Evolutionary conservation across 2,113 vertebrate genomes (phyloP).

Genomic region (Pelecanoides urinatrix): DNA sequence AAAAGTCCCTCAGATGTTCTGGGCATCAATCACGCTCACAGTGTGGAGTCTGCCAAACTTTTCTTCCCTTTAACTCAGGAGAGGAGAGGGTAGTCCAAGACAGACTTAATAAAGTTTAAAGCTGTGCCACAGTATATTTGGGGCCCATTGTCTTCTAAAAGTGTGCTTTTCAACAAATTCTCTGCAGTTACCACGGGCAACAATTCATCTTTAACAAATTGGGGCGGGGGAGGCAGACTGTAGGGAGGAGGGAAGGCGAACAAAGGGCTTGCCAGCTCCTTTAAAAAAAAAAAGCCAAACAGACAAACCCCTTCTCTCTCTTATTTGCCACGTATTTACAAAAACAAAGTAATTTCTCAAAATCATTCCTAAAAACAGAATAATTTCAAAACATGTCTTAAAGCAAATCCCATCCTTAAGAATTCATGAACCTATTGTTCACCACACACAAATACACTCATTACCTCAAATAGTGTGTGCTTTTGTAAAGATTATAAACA

Average conservation of each 20-base stretch:
- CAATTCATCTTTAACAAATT: constrained; percentile 58
- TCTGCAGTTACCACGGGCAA: constrained; percentile 67
- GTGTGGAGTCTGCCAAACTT: constrained; percentile 80
- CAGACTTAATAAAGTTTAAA: constrained; percentile 82
- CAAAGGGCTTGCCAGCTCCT: neutral
- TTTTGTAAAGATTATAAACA: neutral
- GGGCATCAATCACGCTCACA: constrained; percentile 86
- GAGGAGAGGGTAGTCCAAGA: constrained; percentile 64
- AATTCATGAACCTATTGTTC: neutral
- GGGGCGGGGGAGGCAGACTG: neutral
- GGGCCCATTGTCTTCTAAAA: constrained; percentile 67
- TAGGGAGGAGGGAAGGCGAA: neutral
- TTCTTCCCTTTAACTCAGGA: constrained; percentile 73
- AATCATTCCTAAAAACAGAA: neutral
- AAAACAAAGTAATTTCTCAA: neutral
- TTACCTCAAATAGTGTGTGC: neutral
- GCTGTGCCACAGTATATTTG: constrained; percentile 73
- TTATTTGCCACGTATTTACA: neutral
- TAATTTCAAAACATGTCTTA: neutral
- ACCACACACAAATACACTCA: accelerated
- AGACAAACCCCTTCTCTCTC: neutral
- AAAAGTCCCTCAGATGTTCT: constrained; percentile 87
- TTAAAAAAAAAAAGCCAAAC: neutral
- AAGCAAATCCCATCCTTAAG: neutral
- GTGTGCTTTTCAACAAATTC: constrained; percentile 66